Base-by-base conservation (phyloP, 2,797 vertebrate species). In the Hephaestus fuliginosus region DNA sequence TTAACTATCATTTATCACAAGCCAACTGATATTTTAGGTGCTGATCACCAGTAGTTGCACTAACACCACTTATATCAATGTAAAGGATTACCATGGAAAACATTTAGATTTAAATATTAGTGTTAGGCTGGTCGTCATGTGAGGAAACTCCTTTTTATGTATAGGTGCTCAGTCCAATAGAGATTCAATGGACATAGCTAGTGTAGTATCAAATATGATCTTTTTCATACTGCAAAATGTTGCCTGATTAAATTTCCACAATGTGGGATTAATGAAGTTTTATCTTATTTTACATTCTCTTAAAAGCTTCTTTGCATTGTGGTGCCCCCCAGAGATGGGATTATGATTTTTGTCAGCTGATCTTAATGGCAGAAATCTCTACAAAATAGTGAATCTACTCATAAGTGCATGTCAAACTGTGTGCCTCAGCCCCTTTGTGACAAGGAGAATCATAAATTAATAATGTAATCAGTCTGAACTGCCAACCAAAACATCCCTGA, bases 1-100 rank as follows among this genome's bases (percentile, higher is more conserved):
- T 76, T 15, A 77, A 75, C 51, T 80, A 61, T 70, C 74, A 61
- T 22, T 53, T 61, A 51, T 12, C 20, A 13, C 80, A 46, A 74
- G 41, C n/a, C 22, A 22, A 43, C 14, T 14, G 11, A 13, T 46
- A 17, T 17, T 17, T 4, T 28, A 61, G 25, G 25, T 60, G 39
- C 25, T 4, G 12, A 22, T 56, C 3, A 7, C 2, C 20, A 49
- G 7, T 48, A 30, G n/a, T 28, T 33, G 30, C 30, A 5, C 30
- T 33, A 33, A 33, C 30, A 33, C 5, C 12, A 5, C 33, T 0
- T 25, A 18, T 39, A 1, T 11, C 30, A 39, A 15, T 39, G 1
- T 39, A 8, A 52, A 7, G 18, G 13, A 28, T 36, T 58, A 51
- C 9, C 3, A 39, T 18, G 4, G 60, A 28, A 43, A 43, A 68